Conservation (phyloP, 2,888 invertebrate species). For the Ypsolopha sequella region DNA sequence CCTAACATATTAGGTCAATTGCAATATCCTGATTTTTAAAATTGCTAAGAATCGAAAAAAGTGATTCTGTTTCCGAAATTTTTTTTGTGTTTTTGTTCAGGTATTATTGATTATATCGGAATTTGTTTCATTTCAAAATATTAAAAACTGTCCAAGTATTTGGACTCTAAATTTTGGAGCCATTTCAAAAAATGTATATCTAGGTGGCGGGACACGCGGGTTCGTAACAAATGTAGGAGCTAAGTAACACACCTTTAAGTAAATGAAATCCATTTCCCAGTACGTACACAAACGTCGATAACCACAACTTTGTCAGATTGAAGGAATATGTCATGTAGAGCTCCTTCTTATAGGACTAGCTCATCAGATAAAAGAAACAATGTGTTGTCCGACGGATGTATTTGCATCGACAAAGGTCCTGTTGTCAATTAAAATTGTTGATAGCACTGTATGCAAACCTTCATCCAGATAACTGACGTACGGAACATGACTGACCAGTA, state of each 20-base stretch:
- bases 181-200: too few species aligned
- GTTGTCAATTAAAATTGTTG: conserved; percentile 49
- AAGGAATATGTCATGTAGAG: conserved; percentile 24
- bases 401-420: conserved; percentile 49
- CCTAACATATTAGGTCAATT: too few species aligned
- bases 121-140: too few species aligned
- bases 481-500: conserved; percentile 12
- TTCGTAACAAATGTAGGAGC: too few species aligned
- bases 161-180: too few species aligned
- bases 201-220: too few species aligned
- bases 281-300: conserved; percentile 19
- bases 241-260: conserved; percentile 35
- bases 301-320: conserved; percentile 24
- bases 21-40: too few species aligned
- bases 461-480: conserved; percentile 19
- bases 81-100: too few species aligned
- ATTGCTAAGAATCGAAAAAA: too few species aligned
- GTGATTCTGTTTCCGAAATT: too few species aligned
- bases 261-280: conserved; percentile 27
- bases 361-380: conserved; percentile 51
- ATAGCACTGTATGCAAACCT: conserved; percentile 38
- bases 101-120: too few species aligned
- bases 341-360: conserved; percentile 43
- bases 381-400: conserved; percentile 36
- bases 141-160: too few species aligned